phyloP scores from a whole-genome alignment of 2,888 invertebrate species.

The Melinaea menophilus region DNA sequence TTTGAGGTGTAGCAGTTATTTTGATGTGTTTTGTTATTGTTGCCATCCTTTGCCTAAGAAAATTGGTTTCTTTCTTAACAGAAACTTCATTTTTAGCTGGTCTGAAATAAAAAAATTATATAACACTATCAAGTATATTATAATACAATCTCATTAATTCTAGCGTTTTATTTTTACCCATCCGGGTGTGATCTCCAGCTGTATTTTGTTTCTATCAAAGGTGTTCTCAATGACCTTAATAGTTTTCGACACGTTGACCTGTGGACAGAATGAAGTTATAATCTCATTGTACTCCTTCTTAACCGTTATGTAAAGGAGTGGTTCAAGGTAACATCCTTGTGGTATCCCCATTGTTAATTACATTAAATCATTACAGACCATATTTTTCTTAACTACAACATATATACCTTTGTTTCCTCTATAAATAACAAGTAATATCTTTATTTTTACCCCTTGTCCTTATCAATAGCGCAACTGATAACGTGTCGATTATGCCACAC shows the following conservation, averaged over 20 bases:
- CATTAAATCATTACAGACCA: not conserved
- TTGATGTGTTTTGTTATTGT: not conserved
- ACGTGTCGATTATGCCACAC: slow-evolving; percentile 53
- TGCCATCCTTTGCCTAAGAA: not conserved
- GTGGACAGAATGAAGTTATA: slow-evolving; percentile 18
- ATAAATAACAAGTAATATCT: not conserved
- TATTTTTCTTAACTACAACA: not conserved
- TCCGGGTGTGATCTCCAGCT: slow-evolving; percentile 44
- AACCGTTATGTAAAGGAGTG: not conserved
- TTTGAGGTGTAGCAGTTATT: not conserved
- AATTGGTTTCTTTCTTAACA: not conserved
- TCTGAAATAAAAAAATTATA: not conserved
- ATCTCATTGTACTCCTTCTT: not conserved
- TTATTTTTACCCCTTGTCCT: slow-evolving; percentile 46
- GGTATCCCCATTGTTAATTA: not conserved
- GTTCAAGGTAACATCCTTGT: not conserved
- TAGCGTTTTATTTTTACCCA: slow-evolving; percentile 36
- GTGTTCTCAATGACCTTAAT: slow-evolving; percentile 42
- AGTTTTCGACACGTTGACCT: slow-evolving; percentile 49
- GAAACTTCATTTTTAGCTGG: not conserved
- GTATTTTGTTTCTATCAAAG: slow-evolving; percentile 42
- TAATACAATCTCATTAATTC: not conserved
- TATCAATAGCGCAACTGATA: slow-evolving; percentile 60
- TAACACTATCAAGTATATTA: not conserved
- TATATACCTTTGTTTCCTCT: not conserved